Percentiles rank a stretch among this genome's conserved stretches.
Conservation (phyloP, 2,797 vertebrate species). For the Enteromius paludinosus region DNA sequence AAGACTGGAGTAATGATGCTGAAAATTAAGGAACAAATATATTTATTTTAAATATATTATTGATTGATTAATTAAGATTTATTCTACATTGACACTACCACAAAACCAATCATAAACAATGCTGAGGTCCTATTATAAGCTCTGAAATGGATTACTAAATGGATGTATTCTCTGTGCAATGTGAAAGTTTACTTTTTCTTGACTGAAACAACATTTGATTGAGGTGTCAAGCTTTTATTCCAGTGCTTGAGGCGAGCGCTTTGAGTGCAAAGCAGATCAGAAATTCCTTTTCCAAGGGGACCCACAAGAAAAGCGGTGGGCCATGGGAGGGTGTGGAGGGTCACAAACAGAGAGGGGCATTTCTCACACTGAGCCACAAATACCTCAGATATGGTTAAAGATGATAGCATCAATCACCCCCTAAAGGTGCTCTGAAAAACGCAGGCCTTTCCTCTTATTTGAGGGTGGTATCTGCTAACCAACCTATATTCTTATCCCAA, state of each 20-base stretch:
- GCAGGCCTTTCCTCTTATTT: conserved; percentile 30
- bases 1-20: no score
- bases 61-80: neutral
- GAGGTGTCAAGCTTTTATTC: conserved; percentile 30
- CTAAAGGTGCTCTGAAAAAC: conserved; percentile 2
- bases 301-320: conserved; percentile 15
- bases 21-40: no score
- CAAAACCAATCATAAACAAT: neutral
- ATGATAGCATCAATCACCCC: conserved; percentile 25
- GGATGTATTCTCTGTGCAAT: neutral
- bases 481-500: conserved; percentile 7
- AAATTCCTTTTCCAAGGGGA: conserved; percentile 26
- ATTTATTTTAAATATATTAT: no score
- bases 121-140: neutral
- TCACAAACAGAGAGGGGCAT: conserved; percentile 14
- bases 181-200: conserved; percentile 34
- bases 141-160: neutral
- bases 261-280: conserved; percentile 39
- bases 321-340: neutral
- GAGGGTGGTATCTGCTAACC: neutral
- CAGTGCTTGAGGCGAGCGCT: conserved; percentile 34
- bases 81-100: neutral
- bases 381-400: conserved; percentile 20
- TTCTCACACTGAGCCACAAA: neutral
- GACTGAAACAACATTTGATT: conserved; percentile 24